Percentiles rank a stretch among this genome's conserved stretches.
Conservation (phyloP, 1,140 invertebrate genomes). For the Tribolium castaneum region DNA sequence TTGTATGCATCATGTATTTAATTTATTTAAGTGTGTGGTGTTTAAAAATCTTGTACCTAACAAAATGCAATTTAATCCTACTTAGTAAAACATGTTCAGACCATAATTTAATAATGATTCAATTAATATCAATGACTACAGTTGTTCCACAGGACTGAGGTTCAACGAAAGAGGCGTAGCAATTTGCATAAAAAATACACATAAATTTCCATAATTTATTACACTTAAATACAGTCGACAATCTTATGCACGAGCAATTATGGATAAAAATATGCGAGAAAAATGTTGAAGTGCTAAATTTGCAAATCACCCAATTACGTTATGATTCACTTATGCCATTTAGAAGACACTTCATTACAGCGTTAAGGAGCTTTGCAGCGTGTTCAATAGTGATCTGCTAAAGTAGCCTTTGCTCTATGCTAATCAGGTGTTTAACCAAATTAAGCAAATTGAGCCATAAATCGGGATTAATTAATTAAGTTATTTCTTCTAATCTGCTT, state of each 20-base stretch:
- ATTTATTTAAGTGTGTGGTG: neutral
- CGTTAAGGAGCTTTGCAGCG: neutral
- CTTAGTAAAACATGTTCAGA: neutral
- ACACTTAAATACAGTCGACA: neutral
- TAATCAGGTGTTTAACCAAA: neutral
- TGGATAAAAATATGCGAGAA: neutral
- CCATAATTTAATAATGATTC: neutral
- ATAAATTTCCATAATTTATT: neutral
- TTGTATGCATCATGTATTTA: neutral
- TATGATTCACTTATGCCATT: neutral
- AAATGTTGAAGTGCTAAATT: neutral
- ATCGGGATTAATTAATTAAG: neutral
- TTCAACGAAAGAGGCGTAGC: neutral
- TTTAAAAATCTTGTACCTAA: neutral
- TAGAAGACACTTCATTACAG: neutral
- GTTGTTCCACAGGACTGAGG: neutral
- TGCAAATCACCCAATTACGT: neutral
- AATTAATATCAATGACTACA: neutral
- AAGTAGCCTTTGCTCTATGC: neutral
- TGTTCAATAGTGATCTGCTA: neutral
- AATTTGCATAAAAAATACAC: neutral
- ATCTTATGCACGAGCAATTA: too few relatives aligned
- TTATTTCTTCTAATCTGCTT: neutral
- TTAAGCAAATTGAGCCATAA: neutral
- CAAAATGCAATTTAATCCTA: neutral